These are phyloP conservation scores for Meandrina meandrites DNA, from an alignment of 92 coral and sea anemone species.

Conservation along the genomic window DNA sequence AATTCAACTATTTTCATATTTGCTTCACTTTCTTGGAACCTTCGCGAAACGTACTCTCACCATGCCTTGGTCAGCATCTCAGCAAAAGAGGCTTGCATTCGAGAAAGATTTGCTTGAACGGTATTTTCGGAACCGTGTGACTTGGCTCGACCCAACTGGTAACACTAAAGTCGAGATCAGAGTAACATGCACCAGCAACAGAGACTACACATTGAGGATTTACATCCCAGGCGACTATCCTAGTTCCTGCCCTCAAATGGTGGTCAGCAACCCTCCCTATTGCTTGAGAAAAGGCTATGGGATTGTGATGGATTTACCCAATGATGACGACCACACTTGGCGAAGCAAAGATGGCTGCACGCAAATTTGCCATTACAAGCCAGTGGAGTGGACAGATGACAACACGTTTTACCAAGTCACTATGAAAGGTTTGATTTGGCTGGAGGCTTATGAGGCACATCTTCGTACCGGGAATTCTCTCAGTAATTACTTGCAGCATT, in stretches of 20 bases:
- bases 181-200: conserved; percentile 58
- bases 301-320: not conserved
- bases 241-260: conserved; percentile 72
- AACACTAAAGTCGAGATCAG: conserved; percentile 61
- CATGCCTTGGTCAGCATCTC: conserved; percentile 74
- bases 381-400: not conserved
- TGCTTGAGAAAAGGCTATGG: conserved; percentile 33
- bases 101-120: conserved; percentile 51
- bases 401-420: not conserved
- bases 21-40: not conserved
- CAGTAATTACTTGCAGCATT: not conserved
- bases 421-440: not conserved
- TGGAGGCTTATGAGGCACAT: not conserved
- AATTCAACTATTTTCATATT: not conserved
- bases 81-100: conserved; percentile 56
- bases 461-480: not conserved
- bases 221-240: conserved; percentile 72
- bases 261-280: conserved; percentile 54
- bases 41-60: not conserved
- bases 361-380: conserved; percentile 61
- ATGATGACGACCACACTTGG: conserved; percentile 37
- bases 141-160: conserved; percentile 66
- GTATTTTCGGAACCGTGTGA: conserved; percentile 48
- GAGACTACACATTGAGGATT: conserved; percentile 60
- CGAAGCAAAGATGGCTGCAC: conserved; percentile 50